Conservation (phyloP, 2,113 vertebrate species). For the Callospermophilus lateralis region DNA sequence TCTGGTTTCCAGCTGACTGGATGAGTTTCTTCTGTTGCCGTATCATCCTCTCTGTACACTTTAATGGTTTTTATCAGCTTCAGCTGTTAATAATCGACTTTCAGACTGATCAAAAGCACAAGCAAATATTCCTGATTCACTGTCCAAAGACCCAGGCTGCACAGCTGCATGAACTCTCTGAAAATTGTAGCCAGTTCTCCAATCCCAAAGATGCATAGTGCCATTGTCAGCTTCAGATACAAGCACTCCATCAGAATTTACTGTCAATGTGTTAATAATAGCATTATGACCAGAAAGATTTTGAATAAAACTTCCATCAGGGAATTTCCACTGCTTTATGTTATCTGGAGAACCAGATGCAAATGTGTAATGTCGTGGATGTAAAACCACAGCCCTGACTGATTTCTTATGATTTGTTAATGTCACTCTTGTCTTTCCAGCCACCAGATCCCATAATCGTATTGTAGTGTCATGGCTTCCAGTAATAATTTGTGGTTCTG, state of each 20-base stretch:
- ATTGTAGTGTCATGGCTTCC: slow-evolving; percentile 99
- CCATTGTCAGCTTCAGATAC: slow-evolving; percentile 99
- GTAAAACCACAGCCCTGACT: slow-evolving; percentile 94
- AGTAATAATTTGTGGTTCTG: slow-evolving; percentile 98
- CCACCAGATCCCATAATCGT: slow-evolving; percentile 97
- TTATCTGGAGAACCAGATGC: slow-evolving; percentile 99
- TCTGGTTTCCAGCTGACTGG: slow-evolving; percentile 99
- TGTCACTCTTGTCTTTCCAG: slow-evolving; percentile 98
- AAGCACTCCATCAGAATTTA: slow-evolving; percentile 97
- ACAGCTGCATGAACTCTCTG: slow-evolving; percentile 98
- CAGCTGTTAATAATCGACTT: slow-evolving; percentile 95
- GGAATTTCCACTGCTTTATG: slow-evolving; percentile 99
- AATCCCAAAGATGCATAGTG: slow-evolving; percentile 99
- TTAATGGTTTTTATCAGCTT: slow-evolving; percentile 99
- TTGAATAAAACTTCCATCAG: slow-evolving; percentile 98
- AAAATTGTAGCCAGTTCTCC: slow-evolving; percentile 99
- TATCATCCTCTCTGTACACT: slow-evolving; percentile 98
- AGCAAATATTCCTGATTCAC: slow-evolving; percentile 98
- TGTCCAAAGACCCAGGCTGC: slow-evolving; percentile 98
- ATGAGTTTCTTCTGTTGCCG: slow-evolving; percentile 97
- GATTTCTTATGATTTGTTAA: slow-evolving; percentile 99
- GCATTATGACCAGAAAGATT: slow-evolving; percentile 99
- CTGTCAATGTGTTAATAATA: slow-evolving; percentile 97
- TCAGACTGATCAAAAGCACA: slow-evolving; percentile 97
- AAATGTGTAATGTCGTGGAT: slow-evolving; percentile 98